Base-by-base conservation (phyloP, 2,888 invertebrate species). In the Unio pictorum region DNA sequence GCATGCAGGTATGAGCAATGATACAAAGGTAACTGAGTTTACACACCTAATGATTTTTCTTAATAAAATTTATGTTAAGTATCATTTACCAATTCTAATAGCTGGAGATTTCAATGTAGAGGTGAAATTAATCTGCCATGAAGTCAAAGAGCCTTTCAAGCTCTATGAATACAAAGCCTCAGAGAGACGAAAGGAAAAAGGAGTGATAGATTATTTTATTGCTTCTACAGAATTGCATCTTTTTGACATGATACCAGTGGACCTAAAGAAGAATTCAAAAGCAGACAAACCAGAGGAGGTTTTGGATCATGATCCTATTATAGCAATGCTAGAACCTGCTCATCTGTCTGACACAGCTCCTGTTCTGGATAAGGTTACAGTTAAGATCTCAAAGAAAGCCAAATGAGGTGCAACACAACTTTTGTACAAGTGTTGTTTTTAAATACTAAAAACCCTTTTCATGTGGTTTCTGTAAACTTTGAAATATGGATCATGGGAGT, bases 101-200 rank as follows among this genome's bases (percentile, higher is more conserved):
- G 75, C 65, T 4, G 73, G 75, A 5, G 73, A 75, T 59, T 75
- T 71, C n/a, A 73, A 73, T 60, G 67, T 75, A 20, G 67, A 69
- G 11, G 67, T 73, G 64, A n/a, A 67, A 15, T 61, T 57, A 11
- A 66, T 75, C 26, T 67, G 69, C 56, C 54, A 61, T 6, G 55
- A 62, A 17, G 69, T 73, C 6, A n/a, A 62, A 20, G 57, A 68
- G 15, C 75, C 75, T 30, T 75, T 75, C 55, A 73, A 73, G 23
- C 63, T 71, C 1, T 67, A 64, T 60, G 55, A 55, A n/a, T 73
- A 75, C 57, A 66, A 67, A 28, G 62, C 73, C 8, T 75, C 75
- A 11, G 56, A 45, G 60, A 54, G 75, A 58, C 66, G 75, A 54
- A 71, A 61, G 20, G 62, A 56, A 7, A 61, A 58, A 8, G 57